Base-by-base conservation (phyloP, 2,888 invertebrate species). In the Ashinkailepas kermadecensis region DNA sequence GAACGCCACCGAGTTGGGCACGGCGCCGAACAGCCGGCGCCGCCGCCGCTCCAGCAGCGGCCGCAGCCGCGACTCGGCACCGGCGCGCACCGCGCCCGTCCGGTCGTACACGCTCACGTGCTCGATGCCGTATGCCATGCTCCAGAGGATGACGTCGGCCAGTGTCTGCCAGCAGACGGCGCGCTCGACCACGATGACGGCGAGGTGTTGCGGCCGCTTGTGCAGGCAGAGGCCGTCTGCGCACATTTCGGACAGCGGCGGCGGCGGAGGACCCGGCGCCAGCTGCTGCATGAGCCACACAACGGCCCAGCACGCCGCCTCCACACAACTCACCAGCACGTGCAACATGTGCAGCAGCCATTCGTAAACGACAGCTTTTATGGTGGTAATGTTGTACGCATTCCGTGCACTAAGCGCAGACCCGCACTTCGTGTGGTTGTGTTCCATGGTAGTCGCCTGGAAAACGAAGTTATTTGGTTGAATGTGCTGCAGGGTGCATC, bases 91-190 rank as follows among this genome's bases (percentile, higher is more conserved):
- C 58, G 13, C 23, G 13, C 79, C 79, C 6, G 13, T 23, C 23
- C 79, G 57, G 58, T 79, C 79, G 58, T 58, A 79, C 23, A 79
- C 23, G 23, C 79, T 79, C 56, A 79, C 74, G 56, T 74, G 18
- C 54, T 74, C 18, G 56, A 74, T 74, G 79, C 79, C 57, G 58
- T 79, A 79, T 15, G 79, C 79, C 58, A 58, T 15, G 58, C 58
- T 79, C 58, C 79, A 79, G 23, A 58, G 58, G 58, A 79, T 59
- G 58, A 59, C 18, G 79, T 59, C 58, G 13, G 79, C 79, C 12
- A 79, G 58, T 7, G 79, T 15, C 23, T 25, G 58, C 79, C 79
- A 79, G 25, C 79, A 79, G 23, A 79, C 25, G 23, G 11, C 58
- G 1, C n/a, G 6, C 79, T 79, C 79, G 11, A 59, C 79, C 15